Evolutionary conservation across 2,797 vertebrate species (phyloP), one percentile per base, ranked within the genome.

Genomic region (Salmo trutta): DNA sequence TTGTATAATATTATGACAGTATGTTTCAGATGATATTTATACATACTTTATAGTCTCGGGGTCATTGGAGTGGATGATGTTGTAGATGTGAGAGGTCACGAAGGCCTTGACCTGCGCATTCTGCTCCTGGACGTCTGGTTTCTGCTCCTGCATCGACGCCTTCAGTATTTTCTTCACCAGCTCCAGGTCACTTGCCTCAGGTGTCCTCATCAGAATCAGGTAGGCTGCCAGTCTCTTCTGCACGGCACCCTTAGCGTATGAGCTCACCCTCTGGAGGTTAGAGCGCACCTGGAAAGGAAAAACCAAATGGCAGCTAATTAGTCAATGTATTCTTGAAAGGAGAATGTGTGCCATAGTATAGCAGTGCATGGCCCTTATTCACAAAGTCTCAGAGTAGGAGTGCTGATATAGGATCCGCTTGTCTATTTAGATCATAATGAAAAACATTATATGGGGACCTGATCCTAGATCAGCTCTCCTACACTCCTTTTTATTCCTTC

Each of bases 201-300:
- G 95, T 59, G 85, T 67, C 82, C 88, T 97, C 96, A 99, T 99
- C 78, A 99, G 82, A 21, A 94, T 92, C 80, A 99, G 95, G 83
- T 99, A 99, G 62, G 97, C 95, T 16, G 96, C 95, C 82, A 99
- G 85, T 31, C 97, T 95, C 85, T 97, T 98, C 53, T 97, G 96
- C 70, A 94, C 93, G 1, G 95, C 92, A 31, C 94, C 90, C 51
- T 93, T 91, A 1, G 77, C 67, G 21, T 96, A 94, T 66, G 94
- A 93, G 87, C 95, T 93, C 27, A 91, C 91, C 81, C 92, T 94
- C 82, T 97, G 92, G 85, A 99, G 94, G 66, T 93, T 89, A n/a
- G 85, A 79, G 69, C 85, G 92, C 74, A 95, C 90, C 98, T 99
- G 66, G 2, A 82, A 1, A 52, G 64, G 24, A 82, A 78, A 84